These are phyloP conservation scores for Hippocampus comes DNA, from an alignment of 2,113 vertebrate genomes.

Conservation along the genomic window DNA sequence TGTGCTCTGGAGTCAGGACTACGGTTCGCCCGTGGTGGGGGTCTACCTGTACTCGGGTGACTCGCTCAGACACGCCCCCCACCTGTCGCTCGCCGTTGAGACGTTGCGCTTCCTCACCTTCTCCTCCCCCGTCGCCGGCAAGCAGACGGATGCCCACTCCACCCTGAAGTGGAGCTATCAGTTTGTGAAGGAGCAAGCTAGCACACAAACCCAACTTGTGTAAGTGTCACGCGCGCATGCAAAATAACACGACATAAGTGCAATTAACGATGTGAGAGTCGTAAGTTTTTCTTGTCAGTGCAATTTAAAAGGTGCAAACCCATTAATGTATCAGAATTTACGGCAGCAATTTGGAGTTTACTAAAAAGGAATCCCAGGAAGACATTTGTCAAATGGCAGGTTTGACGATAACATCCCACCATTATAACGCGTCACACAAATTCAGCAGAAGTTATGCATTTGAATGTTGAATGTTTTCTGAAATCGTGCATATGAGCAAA, in stretches of 20 bases:
- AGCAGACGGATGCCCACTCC: slow-evolving; percentile 67
- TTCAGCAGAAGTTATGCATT: too few relatives aligned
- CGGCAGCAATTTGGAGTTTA: too few relatives aligned
- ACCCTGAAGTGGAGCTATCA: slow-evolving; percentile 81
- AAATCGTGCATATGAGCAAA: too few relatives aligned
- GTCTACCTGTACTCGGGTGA: slow-evolving; percentile 90
- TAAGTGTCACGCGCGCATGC: slow-evolving; percentile 57
- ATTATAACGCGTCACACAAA: too few relatives aligned
- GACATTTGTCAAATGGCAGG: too few relatives aligned
- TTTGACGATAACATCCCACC: too few relatives aligned
- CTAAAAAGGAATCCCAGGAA: too few relatives aligned
- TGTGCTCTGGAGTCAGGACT: slow-evolving; percentile 91
- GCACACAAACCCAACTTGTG: slow-evolving; percentile 84
- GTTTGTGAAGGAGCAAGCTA: slow-evolving; percentile 76
- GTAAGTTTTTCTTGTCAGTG: too few relatives aligned
- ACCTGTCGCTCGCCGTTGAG: slow-evolving; percentile 88
- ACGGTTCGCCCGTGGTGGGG: slow-evolving; percentile 84
- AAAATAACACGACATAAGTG: neutral
- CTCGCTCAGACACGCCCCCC: slow-evolving; percentile 81
- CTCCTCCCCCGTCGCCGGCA: slow-evolving; percentile 67
- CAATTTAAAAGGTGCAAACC: too few relatives aligned
- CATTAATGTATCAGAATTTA: too few relatives aligned
- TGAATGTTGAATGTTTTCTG: too few relatives aligned
- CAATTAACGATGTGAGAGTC: neutral
- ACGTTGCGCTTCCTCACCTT: slow-evolving; percentile 91